These are phyloP conservation scores for Habrosyne pyritoides DNA, from an alignment of 2,888 invertebrate species.

Conservation along the genomic window DNA sequence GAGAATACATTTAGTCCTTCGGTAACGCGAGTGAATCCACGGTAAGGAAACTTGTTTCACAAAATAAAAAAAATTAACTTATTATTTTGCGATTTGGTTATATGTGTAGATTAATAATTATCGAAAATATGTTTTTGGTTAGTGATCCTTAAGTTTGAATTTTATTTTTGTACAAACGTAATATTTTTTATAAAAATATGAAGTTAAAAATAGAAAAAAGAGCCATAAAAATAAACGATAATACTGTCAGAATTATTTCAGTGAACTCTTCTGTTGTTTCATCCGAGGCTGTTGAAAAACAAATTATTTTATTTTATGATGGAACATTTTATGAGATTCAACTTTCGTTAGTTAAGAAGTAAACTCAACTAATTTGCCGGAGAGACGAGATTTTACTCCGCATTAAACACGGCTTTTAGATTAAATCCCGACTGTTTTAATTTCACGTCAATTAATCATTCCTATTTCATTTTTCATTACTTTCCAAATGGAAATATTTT, in stretches of 20 bases:
- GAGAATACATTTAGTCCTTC: too few species aligned
- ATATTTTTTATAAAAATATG: too few species aligned
- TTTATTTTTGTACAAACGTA: too few species aligned
- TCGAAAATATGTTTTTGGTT: too few species aligned
- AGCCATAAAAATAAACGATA: not conserved
- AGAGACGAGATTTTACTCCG: slow-evolving; percentile 38
- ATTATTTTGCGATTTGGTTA: too few species aligned
- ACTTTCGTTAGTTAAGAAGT: slow-evolving; percentile 43
- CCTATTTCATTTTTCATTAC: slow-evolving; percentile 55
- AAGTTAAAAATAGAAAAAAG: too few species aligned
- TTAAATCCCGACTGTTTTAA: slow-evolving; percentile 59
- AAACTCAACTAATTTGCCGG: slow-evolving; percentile 55
- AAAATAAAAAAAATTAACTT: too few species aligned
- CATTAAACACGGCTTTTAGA: slow-evolving; percentile 55
- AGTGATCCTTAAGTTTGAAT: too few species aligned
- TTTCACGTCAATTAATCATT: slow-evolving; percentile 66
- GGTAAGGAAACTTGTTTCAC: too few species aligned
- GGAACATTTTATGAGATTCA: slow-evolving; percentile 34
- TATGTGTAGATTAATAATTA: too few species aligned
- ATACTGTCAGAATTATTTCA: slow-evolving; percentile 2
- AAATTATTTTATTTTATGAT: slow-evolving; percentile 18
- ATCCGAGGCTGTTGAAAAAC: slow-evolving; percentile 7
- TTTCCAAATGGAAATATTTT: slow-evolving; percentile 35
- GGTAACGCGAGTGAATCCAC: too few species aligned
- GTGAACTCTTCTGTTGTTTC: slow-evolving; percentile 6